Evolutionary conservation across 2,888 invertebrate genomes (phyloP), one percentile per base, ranked within the genome.

Genomic region (Fabriciana adippe): DNA sequence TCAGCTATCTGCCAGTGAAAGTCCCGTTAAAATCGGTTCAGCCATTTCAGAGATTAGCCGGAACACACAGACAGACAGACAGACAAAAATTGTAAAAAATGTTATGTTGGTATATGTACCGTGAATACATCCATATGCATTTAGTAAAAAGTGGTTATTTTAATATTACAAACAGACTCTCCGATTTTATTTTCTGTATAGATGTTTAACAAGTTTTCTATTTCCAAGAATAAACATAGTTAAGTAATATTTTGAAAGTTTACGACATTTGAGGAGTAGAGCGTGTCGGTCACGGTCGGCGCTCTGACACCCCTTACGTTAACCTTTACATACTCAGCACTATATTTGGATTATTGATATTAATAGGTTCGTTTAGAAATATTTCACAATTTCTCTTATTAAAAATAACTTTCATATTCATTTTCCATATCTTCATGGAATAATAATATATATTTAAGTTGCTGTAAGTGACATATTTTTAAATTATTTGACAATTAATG

Each of bases 281-380:
- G 79, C 84, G 78, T 64, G 71, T 55, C 87, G 68, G 88, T 86
- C 83, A 77, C 84, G 78, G 75, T 75, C 69, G 56, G 75, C 79
- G 82, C 81, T 63, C 75, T 72, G 72, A 75, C 84, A 77, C 82
- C 85, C 84, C 79, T 77, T 73, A 76, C 73, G 66, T 71, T 66
- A 70, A 73, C 76, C 77, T 74, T 78, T 70, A 67, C 48, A 57
- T 45, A 69, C 48, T 54, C 62, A 60, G 48, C 47, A 61, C 51
- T 67, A 67, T 67, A 48, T 70, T 64, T 65, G 54, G 66, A 35
- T n/a, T 56, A 62, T 60, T 55, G 55, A 47, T 53, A 54, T 35
- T 47, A 26, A 35, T 26, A 54, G 45, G 54, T 41, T 47, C 54
- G 47, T 63, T 45, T 26, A 55, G 47, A 48, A 16, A 13, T 6